A percentile compares a stretch with the other conserved stretches of the same genome.
phyloP scores from a whole-genome alignment of 2,888 invertebrate species.

The Drosophila bunnanda region DNA sequence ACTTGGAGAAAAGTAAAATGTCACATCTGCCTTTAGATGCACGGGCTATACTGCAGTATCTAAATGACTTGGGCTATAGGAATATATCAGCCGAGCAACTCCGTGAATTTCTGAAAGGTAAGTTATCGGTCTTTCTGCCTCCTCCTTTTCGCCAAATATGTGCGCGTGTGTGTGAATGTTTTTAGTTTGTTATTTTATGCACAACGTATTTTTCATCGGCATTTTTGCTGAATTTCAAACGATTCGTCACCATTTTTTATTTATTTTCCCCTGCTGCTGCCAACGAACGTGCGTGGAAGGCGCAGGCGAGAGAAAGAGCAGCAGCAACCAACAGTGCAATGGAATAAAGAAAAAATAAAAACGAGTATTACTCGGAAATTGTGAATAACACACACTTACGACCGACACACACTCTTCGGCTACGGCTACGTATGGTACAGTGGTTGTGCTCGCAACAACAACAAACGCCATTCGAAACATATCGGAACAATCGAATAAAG shows the following conservation, averaged over 20 bases:
- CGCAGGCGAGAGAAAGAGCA: conserved; percentile 28
- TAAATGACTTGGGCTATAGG: conserved; percentile 91
- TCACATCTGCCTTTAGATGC: conserved; percentile 87
- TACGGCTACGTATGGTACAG: conserved; percentile 37
- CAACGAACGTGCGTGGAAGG: conserved; percentile 34
- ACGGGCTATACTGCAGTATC: conserved; percentile 89
- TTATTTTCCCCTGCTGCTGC: conserved; percentile 40
- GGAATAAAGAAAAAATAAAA: conserved; percentile 53
- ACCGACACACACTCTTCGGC: conserved; percentile 32
- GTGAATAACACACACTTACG: conserved; percentile 69
- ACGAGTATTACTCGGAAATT: conserved; percentile 79
- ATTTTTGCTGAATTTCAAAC: conserved; percentile 44
- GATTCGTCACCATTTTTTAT: conserved; percentile 72
- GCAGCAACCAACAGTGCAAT: conserved; percentile 37
- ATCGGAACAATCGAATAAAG: conserved; percentile 24
- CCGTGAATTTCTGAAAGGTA: conserved; percentile 92
- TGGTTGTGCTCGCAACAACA: conserved; percentile 34
- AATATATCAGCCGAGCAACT: conserved; percentile 90
- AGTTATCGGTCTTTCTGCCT: conserved; percentile 40
- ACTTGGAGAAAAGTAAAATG: conserved; percentile 74
- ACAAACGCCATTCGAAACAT: conserved; percentile 7
- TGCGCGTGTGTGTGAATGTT: conserved; percentile 33
- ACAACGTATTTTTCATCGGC: conserved; percentile 31
- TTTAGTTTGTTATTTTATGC: conserved; percentile 42
- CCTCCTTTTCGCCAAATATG: conserved; percentile 22